These are phyloP conservation scores for Thymelicus lineola DNA, from an alignment of 2,888 invertebrate species.

Conservation along the genomic window DNA sequence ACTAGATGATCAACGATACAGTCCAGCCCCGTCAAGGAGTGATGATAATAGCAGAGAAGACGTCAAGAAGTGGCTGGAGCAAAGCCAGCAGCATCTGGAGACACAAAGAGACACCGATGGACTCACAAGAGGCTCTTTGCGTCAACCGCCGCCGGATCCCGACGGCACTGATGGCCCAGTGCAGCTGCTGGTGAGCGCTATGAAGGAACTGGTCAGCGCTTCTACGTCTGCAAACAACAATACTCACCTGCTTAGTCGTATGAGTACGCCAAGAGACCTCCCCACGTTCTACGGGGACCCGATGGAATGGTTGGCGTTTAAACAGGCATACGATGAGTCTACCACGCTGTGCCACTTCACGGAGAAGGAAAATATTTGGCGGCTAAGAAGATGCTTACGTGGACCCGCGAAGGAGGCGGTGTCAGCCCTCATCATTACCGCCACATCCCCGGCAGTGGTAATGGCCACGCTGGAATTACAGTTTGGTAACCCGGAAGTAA, in stretches of 20 bases:
- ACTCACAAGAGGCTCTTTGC: not conserved
- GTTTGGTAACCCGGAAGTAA: constrained; percentile 46
- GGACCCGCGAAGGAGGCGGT: constrained; percentile 47
- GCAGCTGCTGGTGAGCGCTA: constrained; percentile 38
- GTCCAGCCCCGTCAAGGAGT: not conserved
- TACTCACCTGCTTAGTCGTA: constrained; percentile 37
- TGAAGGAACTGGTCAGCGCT: constrained; percentile 36
- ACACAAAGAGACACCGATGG: not conserved
- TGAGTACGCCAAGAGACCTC: constrained; percentile 42
- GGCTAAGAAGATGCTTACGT: constrained; percentile 45
- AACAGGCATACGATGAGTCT: constrained; percentile 45
- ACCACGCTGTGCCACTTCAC: constrained; percentile 43
- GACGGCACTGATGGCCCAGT: constrained; percentile 22
- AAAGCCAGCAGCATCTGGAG: not conserved
- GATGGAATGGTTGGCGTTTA: constrained; percentile 47
- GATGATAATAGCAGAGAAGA: not conserved
- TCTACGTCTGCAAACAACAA: constrained; percentile 7
- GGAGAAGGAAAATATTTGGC: constrained; percentile 46
- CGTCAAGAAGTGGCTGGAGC: constrained; percentile 2
- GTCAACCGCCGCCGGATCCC: constrained; percentile 7
- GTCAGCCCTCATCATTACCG: constrained; percentile 41
- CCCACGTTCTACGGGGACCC: constrained; percentile 45
- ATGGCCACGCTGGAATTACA: constrained; percentile 43
- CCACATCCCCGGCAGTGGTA: constrained; percentile 39
- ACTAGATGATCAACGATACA: constrained; percentile 1